Percentiles rank a stretch among this genome's conserved stretches.
phyloP scores from a whole-genome alignment of 2,797 vertebrate species.

The Lacerta agilis region DNA sequence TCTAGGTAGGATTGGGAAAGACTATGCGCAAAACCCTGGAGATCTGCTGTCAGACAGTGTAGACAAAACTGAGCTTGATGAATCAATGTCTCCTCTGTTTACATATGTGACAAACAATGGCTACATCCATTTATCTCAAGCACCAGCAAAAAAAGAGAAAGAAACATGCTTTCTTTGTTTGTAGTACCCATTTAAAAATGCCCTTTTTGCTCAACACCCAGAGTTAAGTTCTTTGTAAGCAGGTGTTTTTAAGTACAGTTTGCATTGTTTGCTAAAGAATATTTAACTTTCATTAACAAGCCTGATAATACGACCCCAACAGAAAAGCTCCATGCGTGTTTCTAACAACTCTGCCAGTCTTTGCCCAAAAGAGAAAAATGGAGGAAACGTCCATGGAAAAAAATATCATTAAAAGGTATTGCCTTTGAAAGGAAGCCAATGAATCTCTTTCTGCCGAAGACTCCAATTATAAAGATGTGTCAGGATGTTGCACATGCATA shows the following conservation, averaged over 20 bases:
- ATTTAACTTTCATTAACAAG: slow-evolving; percentile 62
- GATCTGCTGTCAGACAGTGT: neutral
- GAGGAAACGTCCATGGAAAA: neutral
- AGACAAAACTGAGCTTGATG: neutral
- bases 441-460: slow-evolving; percentile 55
- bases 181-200: slow-evolving; percentile 51
- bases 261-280: slow-evolving; percentile 52
- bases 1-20: neutral
- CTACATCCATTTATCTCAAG: slow-evolving; percentile 19
- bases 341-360: slow-evolving; percentile 24
- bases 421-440: slow-evolving; percentile 52
- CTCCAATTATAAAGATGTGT: slow-evolving; percentile 7
- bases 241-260: slow-evolving; percentile 66
- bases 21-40: neutral
- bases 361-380: slow-evolving; percentile 61
- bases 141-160: slow-evolving; percentile 7
- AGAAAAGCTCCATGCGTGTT: slow-evolving; percentile 66
- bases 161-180: slow-evolving; percentile 43
- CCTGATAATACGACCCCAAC: slow-evolving; percentile 55
- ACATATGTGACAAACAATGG: slow-evolving; percentile 27
- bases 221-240: slow-evolving; percentile 62
- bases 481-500: neutral
- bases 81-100: neutral
- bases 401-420: slow-evolving; percentile 43
- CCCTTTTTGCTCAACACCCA: slow-evolving; percentile 28